These are phyloP conservation scores for Parazoanthus darwini DNA, from an alignment of 92 coral and sea anemone species.

Conservation along the genomic window DNA sequence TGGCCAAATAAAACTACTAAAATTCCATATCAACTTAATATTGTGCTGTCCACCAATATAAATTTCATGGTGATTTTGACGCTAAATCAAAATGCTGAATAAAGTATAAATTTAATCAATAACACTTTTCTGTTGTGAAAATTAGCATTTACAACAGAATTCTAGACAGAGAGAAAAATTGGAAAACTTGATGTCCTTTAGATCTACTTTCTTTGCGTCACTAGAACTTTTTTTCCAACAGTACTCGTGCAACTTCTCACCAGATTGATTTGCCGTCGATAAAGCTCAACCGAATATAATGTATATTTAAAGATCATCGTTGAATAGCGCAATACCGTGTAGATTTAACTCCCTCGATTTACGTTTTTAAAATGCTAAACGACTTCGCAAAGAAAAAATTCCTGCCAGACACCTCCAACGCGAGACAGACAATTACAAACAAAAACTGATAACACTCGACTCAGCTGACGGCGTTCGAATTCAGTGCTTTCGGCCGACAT, in stretches of 20 bases:
- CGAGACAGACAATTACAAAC: not conserved
- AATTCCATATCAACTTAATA: constrained; percentile 17
- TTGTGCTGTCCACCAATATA: not conserved
- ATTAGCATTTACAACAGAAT: not conserved
- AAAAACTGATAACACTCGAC: not conserved
- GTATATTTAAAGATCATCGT: too few relatives aligned
- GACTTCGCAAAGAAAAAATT: not conserved
- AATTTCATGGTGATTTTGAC: not conserved
- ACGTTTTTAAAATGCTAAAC: not conserved
- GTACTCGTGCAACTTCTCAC: not conserved
- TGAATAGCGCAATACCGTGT: too few relatives aligned
- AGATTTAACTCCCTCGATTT: too few relatives aligned
- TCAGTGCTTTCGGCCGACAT: not conserved
- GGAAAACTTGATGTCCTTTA: too few relatives aligned
- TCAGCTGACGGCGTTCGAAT: not conserved
- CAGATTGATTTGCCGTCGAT: not conserved
- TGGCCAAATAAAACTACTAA: not conserved
- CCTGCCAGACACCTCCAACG: not conserved
- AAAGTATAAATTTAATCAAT: not conserved
- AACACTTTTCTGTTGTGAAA: not conserved
- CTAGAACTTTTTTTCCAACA: too few relatives aligned
- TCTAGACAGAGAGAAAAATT: not conserved
- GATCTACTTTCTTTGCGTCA: too few relatives aligned
- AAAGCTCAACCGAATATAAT: not conserved
- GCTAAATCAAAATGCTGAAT: not conserved